Evolutionary conservation across 1,140 invertebrate genomes (phyloP), one percentile per base, ranked within the genome.

Genomic region (Chironomus tepperi): DNA sequence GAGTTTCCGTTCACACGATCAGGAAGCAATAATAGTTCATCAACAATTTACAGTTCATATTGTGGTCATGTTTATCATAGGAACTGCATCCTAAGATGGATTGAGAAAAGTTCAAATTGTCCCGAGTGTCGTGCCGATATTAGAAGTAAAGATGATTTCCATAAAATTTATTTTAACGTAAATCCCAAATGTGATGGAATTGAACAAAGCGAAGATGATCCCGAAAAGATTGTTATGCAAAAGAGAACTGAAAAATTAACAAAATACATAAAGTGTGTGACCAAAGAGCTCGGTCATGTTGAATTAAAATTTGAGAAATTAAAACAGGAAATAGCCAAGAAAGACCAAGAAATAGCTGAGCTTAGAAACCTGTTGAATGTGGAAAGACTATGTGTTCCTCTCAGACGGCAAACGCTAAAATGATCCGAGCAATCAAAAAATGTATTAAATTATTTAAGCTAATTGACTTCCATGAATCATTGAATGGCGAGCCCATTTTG

Each of bases 341-440:
- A 70, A 18, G 65, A 70, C 19, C 65, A 70, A 21, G 65, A 70
- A 19, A 70, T 70, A 7, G 16, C 65, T 8, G 65, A 70, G 5
- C 18, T 70, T 3, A 70, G 65, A 70, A 70, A 70, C 65, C 65
- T 70, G 65, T 70, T 70, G 65, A 70, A 70, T 70, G 9, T 19
- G 0, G 65, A 70, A 12, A 6, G 65, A 18, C 19, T 18, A 0
- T 70, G 16, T 21, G 19, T 70, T 3, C 65, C 65, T 0, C 16
- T 70, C 2, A 19, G 65, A 70, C 6, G 18, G 9, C 65, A 70
- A 19, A 70, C 65, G 8, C 10, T 70, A 10, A 70, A 70, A 18
- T 70, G 19, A 70, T 34, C 24, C 15, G 43, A 47, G 2, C 15
- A 9, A 47, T 8, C 43, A 47, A 5, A 9, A 67, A 67, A 1